Evolutionary conservation across 2,888 invertebrate genomes (phyloP).

Genomic region (Pegoplata infirma): DNA sequence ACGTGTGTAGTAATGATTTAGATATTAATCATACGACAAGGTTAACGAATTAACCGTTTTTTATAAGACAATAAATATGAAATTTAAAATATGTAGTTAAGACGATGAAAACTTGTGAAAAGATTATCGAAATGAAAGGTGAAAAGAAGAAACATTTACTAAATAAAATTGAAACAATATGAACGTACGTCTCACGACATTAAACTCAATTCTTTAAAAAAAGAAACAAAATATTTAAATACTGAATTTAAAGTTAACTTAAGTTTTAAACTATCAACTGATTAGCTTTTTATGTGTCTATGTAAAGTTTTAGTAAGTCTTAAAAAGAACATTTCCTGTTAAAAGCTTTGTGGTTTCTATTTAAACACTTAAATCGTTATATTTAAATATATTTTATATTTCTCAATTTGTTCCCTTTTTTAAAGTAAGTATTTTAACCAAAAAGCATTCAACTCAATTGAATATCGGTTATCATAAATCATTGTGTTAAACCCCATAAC

Average conservation of each 20-base stretch:
- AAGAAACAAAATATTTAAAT: too few species aligned
- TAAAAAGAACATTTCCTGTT: too few species aligned
- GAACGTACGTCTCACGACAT: too few species aligned
- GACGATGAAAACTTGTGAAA: not conserved
- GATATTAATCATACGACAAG: not conserved
- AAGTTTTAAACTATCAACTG: too few species aligned
- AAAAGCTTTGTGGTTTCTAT: slow-evolving; percentile 8
- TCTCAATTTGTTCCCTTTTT: not conserved
- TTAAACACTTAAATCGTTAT: not conserved
- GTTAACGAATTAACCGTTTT: too few species aligned
- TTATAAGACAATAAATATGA: not conserved
- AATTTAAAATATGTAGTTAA: not conserved
- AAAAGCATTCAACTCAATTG: slow-evolving; percentile 28
- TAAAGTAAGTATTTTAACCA: not conserved
- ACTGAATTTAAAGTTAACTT: too few species aligned
- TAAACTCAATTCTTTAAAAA: too few species aligned
- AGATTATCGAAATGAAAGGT: not conserved
- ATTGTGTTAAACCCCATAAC: slow-evolving; percentile 38
- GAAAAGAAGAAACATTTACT: slow-evolving; percentile 1
- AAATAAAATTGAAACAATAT: slow-evolving; percentile 27
- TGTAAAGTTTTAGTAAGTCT: too few species aligned
- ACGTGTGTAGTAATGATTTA: not conserved
- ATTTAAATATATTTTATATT: not conserved
- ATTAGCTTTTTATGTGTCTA: too few species aligned
- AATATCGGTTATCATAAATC: slow-evolving; percentile 53